A percentile compares a stretch with the other conserved stretches of the same genome.
Conservation (phyloP, 2,888 invertebrate genomes). For the Eupithecia abbreviata region DNA sequence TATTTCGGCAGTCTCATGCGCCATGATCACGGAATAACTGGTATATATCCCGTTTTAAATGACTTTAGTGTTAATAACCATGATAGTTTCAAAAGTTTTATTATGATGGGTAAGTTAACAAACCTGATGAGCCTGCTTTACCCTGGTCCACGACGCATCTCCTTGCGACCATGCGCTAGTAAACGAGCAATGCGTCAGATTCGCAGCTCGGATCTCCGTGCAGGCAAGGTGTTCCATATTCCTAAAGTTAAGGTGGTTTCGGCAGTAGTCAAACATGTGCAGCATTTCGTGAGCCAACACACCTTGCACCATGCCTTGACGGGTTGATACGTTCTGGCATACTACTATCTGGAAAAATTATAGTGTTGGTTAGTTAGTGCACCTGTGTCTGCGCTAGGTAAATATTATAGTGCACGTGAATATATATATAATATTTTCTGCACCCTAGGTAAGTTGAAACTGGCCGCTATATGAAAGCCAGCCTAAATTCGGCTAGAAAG, state of each 20-base stretch:
- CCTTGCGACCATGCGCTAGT: slow-evolving; percentile 91
- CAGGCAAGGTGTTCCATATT: slow-evolving; percentile 97
- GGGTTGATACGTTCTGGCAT: slow-evolving; percentile 92
- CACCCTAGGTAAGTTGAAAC: too few relatives aligned
- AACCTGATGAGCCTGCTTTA: slow-evolving; percentile 91
- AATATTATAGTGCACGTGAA: too few relatives aligned
- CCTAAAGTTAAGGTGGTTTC: slow-evolving; percentile 93
- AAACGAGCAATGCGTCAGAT: slow-evolving; percentile 96
- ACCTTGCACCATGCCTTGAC: slow-evolving; percentile 88
- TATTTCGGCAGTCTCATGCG: too few relatives aligned
- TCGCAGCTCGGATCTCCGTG: slow-evolving; percentile 97
- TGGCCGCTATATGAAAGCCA: too few relatives aligned
- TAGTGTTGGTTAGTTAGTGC: neutral
- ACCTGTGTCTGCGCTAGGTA: too few relatives aligned
- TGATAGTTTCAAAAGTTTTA: too few relatives aligned
- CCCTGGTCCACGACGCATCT: slow-evolving; percentile 87
- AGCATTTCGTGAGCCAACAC: slow-evolving; percentile 96
- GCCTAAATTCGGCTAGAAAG: too few relatives aligned
- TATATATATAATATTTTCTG: neutral
- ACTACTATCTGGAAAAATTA: slow-evolving; percentile 88
- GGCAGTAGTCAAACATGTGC: slow-evolving; percentile 98
- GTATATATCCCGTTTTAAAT: too few relatives aligned
- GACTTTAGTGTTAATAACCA: too few relatives aligned
- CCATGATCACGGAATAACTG: too few relatives aligned
- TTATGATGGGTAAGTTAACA: slow-evolving; percentile 10